These are phyloP conservation scores for Atrina japonica DNA, from an alignment of 2,888 invertebrate genomes.

Conservation along the genomic window DNA sequence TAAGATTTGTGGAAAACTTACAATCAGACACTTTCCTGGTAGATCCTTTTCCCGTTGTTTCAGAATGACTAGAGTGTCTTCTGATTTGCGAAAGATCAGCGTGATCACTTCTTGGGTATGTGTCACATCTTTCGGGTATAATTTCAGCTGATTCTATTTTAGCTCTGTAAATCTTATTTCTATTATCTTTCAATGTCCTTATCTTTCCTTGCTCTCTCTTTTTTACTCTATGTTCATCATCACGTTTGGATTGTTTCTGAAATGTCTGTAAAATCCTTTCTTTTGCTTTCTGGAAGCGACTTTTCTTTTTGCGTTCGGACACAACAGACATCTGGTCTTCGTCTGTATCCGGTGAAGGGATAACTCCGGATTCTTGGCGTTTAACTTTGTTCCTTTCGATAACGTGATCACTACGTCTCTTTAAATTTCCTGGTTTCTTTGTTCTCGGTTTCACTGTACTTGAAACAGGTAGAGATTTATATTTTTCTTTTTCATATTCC, in stretches of 20 bases:
- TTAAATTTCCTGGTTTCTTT: not conserved
- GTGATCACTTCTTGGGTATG: no score
- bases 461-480: constrained; percentile 28
- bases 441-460: constrained; percentile 4
- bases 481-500: constrained; percentile 33
- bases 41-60: no score
- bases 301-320: constrained; percentile 37
- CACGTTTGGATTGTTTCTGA: constrained; percentile 26
- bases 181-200: constrained; percentile 4
- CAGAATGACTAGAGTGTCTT: no score
- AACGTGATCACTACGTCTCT: not conserved
- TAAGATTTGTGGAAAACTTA: no score
- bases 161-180: no score
- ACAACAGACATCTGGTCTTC: constrained; percentile 17
- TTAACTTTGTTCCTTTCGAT: constrained; percentile 19
- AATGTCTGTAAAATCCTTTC: constrained; percentile 37
- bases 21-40: no score
- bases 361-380: constrained; percentile 40
- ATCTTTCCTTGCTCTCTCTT: constrained; percentile 18
- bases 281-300: constrained; percentile 34
- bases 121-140: no score
- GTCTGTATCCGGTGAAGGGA: constrained; percentile 38
- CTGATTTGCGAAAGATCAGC: no score
- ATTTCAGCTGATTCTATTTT: no score
- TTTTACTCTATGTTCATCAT: constrained; percentile 18